Evolutionary conservation across 2,113 vertebrate species (phyloP).

Genomic region (Hippolais icterina): DNA sequence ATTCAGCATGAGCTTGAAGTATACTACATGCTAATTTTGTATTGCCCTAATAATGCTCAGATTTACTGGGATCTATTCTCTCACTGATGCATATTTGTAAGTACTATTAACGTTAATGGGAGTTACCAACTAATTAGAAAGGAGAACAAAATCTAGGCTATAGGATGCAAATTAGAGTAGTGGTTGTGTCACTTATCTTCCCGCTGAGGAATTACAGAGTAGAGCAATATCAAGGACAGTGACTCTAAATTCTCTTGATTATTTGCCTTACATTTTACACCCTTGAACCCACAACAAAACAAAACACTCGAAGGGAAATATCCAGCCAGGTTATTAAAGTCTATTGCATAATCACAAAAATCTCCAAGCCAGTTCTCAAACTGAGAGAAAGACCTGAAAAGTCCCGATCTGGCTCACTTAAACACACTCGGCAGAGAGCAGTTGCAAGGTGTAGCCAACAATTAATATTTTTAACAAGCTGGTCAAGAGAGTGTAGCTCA

Average conservation of each 20-base stretch:
- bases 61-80: slow-evolving; percentile 69
- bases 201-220: slow-evolving; percentile 26
- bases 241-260: slow-evolving; percentile 18
- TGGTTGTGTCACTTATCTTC: slow-evolving; percentile 41
- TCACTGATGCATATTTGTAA: slow-evolving; percentile 62
- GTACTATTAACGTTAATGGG: slow-evolving; percentile 71
- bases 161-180: slow-evolving; percentile 64
- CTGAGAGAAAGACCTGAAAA: background rate
- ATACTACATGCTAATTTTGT: slow-evolving; percentile 60
- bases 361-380: background rate
- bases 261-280: background rate
- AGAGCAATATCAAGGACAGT: slow-evolving; percentile 4
- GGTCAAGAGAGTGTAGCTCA: slow-evolving; percentile 36
- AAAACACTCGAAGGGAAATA: background rate
- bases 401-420: background rate
- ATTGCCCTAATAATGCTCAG: slow-evolving; percentile 61
- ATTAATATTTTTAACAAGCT: slow-evolving; percentile 62
- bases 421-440: background rate
- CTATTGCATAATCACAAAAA: background rate
- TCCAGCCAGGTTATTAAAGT: background rate
- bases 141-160: slow-evolving; percentile 63
- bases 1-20: slow-evolving; percentile 53
- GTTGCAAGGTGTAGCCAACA: background rate
- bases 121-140: slow-evolving; percentile 71
- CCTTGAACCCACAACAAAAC: background rate